Percentiles rank a stretch among this genome's conserved stretches.
These are phyloP conservation scores for Monarcha castaneiventris DNA, from an alignment of 2,113 vertebrate species.

Conservation along the genomic window DNA sequence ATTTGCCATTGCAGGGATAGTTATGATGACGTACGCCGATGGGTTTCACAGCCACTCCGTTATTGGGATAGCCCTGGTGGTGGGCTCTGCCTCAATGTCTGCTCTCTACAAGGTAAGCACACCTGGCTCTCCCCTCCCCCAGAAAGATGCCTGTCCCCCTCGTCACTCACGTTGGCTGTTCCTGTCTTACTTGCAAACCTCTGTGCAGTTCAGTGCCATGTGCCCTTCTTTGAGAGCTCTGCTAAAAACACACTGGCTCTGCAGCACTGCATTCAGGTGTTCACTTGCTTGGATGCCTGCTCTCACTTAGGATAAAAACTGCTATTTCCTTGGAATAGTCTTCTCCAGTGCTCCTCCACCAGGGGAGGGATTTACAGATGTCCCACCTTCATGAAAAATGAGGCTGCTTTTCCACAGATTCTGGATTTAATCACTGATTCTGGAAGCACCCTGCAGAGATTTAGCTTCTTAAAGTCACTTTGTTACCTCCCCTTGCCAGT, in stretches of 20 bases:
- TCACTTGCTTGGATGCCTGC: neutral
- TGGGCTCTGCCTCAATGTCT: conserved; percentile 93
- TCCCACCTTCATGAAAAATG: neutral
- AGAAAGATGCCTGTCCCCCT: too few relatives aligned
- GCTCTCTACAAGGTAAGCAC: conserved; percentile 92
- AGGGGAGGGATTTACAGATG: neutral
- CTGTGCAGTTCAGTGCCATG: neutral
- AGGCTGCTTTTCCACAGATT: neutral
- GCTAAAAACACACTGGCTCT: neutral
- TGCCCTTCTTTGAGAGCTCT: neutral
- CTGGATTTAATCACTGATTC: neutral
- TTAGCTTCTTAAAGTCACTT: neutral
- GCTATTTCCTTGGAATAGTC: neutral
- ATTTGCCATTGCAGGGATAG: conserved; percentile 95
- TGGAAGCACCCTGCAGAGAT: neutral
- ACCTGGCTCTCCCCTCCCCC: neutral
- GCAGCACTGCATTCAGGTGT: neutral
- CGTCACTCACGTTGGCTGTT: neutral
- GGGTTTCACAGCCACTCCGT: conserved; percentile 97
- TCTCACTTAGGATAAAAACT: neutral
- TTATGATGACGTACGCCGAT: conserved; percentile 97
- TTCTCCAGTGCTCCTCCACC: neutral
- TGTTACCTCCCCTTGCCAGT: neutral
- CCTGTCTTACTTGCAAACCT: neutral
- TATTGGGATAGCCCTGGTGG: conserved; percentile 92